Evolutionary conservation across 1,140 invertebrate genomes (phyloP).

Genomic region (Atta texana): DNA sequence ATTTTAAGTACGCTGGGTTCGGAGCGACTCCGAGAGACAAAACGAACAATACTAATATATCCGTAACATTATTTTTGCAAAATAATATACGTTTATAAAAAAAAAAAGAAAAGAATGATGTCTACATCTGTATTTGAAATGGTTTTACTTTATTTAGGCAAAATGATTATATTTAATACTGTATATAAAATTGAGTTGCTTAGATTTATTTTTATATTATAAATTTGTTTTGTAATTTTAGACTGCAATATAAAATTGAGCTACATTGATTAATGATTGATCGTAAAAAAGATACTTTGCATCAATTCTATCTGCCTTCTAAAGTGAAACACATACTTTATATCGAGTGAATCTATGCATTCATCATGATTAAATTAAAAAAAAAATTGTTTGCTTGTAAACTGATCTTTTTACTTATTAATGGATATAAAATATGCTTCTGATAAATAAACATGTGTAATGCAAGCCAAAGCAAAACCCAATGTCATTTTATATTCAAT

Average conservation of each 20-base stretch:
- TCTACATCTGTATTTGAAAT: conserved; percentile 22
- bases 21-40: too few relatives aligned
- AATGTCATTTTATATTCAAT: conserved; percentile 79
- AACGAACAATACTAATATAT: background rate
- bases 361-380: conserved; percentile 76
- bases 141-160: conserved; percentile 22
- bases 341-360: conserved; percentile 74
- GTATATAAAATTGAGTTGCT: conserved; percentile 24
- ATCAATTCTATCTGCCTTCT: conserved; percentile 77
- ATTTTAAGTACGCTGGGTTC: too few relatives aligned
- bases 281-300: conserved; percentile 71
- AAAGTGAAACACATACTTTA: conserved; percentile 76
- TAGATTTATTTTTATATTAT: conserved; percentile 29
- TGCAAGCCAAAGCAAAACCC: conserved; percentile 80
- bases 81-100: conserved; percentile 39
- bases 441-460: conserved; percentile 83
- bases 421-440: conserved; percentile 81
- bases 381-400: conserved; percentile 79
- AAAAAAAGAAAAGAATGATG: conserved; percentile 32
- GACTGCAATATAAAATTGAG: conserved; percentile 13
- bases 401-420: conserved; percentile 84
- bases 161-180: conserved; percentile 4
- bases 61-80: conserved; percentile 35
- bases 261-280: background rate
- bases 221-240: conserved; percentile 16